Base-by-base conservation (phyloP, 2,113 vertebrate species). In the Hypomesus transpacificus region DNA sequence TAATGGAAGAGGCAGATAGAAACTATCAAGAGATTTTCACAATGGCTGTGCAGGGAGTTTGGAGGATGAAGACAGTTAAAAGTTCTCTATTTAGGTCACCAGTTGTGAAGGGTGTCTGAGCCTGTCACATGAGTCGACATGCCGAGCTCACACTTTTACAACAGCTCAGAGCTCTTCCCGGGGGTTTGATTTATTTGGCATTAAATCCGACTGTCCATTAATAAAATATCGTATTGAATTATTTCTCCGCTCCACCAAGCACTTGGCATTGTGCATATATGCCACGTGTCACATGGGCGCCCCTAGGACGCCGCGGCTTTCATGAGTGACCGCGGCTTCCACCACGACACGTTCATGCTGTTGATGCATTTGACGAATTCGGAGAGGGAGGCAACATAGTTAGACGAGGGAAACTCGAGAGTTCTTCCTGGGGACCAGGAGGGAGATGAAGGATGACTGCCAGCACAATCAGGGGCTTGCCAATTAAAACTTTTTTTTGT, bases 21-120 rank as follows among this genome's bases (percentile, higher is more conserved):
- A 82, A 77, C 78, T 73, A 84, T 84, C 78, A 59, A 69, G 50
- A 71, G 79, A 73, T 85, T 84, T 85, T 84, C 84, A 79, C 61
- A 7, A 57, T 82, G 58, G 52, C 74, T 63, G 28, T 8, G 31
- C 26, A 63, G 28, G 16, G 16, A 31, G 61, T 24, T 24, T 39
- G 61, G 39, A 46, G 39, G 61, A 17, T 63, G 17, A 28, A 63
- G 11, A 31, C 61, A 3, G 61, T 18, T 18, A 5, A n/a, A 26
- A 20, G 26, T 7, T 18, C 21, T 14, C 4, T 63, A 34, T 34
- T 63, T n/a, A 39, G 28, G 26, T 63, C 76, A 83, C 75, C 69
- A 70, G 80, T 84, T 84, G 80, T 75, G 74, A 80, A 54, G 53
- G 65, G 50, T 18, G 16, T 34, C 14, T 21, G 26, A 14, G 17